Conservation (phyloP, 2,797 vertebrate species). For the Notolepis coatsorum region DNA sequence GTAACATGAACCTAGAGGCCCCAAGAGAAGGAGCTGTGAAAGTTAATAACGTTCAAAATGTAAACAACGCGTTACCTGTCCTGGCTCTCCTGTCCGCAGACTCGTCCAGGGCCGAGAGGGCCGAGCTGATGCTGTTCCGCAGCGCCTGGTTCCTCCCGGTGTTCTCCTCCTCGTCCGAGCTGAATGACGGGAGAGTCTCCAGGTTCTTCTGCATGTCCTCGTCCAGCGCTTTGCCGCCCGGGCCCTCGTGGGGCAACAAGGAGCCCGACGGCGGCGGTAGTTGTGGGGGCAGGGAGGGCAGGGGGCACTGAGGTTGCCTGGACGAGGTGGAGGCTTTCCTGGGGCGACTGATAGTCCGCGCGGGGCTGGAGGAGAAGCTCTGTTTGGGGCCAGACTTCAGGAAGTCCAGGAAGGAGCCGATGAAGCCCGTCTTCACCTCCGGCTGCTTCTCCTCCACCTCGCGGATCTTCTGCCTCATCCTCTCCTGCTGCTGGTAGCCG, state of each 20-base stretch:
- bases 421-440: slow-evolving; percentile 97
- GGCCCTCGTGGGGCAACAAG: slow-evolving; percentile 75
- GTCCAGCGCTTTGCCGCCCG: slow-evolving; percentile 79
- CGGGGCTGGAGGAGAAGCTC: slow-evolving; percentile 91
- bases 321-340: slow-evolving; percentile 85
- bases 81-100: slow-evolving; percentile 87
- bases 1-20: too few relatives aligned
- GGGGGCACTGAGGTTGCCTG: slow-evolving; percentile 78
- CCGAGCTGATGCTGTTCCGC: slow-evolving; percentile 92
- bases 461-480: slow-evolving; percentile 96
- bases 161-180: slow-evolving; percentile 96
- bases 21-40: too few relatives aligned
- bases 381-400: slow-evolving; percentile 97
- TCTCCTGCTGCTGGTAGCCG: slow-evolving; percentile 94
- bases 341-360: slow-evolving; percentile 88
- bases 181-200: slow-evolving; percentile 93
- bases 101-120: slow-evolving; percentile 89
- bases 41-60: too few relatives aligned
- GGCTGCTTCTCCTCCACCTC: slow-evolving; percentile 99
- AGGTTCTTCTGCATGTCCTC: slow-evolving; percentile 93
- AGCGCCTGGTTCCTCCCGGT: slow-evolving; percentile 91
- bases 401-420: slow-evolving; percentile 98
- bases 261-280: slow-evolving; percentile 71
- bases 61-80: too few relatives aligned
- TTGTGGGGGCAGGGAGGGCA: slow-evolving; percentile 78